Conservation (phyloP, 2,888 invertebrate genomes). For the Gisinianus flammeolus region DNA sequence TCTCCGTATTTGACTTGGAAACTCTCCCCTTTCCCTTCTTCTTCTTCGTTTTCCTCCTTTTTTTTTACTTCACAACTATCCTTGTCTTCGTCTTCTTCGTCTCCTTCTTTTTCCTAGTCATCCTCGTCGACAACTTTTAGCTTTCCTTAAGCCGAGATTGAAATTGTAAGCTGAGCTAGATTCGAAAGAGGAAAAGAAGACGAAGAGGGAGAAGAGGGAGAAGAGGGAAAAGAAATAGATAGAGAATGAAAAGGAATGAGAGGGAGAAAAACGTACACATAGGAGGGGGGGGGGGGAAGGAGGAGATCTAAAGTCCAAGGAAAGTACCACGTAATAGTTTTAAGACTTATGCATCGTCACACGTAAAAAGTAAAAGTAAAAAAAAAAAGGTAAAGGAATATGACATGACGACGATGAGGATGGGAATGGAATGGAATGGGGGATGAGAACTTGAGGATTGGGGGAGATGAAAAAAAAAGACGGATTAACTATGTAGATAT, state of each 20-base stretch:
- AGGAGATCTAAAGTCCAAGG: neutral
- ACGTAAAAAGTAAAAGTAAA: neutral
- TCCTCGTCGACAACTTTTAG: neutral
- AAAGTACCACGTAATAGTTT: neutral
- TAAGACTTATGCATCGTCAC: neutral
- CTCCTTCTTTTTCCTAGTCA: no score
- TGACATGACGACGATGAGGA: neutral
- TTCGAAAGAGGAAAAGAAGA: neutral
- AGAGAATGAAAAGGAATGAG: no score
- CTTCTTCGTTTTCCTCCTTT: neutral
- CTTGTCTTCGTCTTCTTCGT: neutral
- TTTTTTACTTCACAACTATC: neutral
- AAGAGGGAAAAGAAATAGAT: neutral
- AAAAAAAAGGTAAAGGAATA: neutral
- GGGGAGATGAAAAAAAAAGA: neutral
- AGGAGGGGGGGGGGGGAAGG: neutral
- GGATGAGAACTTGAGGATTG: neutral
- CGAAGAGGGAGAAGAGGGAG: no score
- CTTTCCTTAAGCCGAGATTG: slow-evolving; percentile 14
- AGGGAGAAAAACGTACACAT: neutral
- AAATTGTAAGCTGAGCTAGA: slow-evolving; percentile 17
- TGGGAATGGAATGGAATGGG: neutral
- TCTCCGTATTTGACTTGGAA: slow-evolving; percentile 10
- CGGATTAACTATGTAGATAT: no score
- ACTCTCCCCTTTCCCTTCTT: slow-evolving; percentile 2